These are phyloP conservation scores for Parazoanthus atlanticus DNA, from an alignment of 92 coral and sea anemone species.

Conservation along the genomic window DNA sequence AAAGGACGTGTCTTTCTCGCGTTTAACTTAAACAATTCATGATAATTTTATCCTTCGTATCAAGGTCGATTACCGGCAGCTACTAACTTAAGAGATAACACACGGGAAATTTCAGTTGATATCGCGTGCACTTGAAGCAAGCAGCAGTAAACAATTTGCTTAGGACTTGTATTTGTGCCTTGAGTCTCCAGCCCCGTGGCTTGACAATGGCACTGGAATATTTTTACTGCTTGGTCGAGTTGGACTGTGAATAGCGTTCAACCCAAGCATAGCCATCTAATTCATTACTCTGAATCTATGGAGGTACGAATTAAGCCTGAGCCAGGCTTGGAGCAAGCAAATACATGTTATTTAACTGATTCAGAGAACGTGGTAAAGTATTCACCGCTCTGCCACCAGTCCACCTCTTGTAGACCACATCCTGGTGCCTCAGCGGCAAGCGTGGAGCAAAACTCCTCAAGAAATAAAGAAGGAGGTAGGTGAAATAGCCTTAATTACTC, in stretches of 20 bases:
- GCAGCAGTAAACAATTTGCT: constrained; percentile 51
- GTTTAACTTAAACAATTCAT: neutral
- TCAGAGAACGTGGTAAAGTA: constrained; percentile 35
- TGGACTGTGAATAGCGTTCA: neutral
- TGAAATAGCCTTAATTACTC: neutral
- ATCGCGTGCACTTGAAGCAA: constrained; percentile 42
- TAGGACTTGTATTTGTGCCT: constrained; percentile 47
- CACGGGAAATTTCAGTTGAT: constrained; percentile 5
- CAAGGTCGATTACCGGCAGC: neutral
- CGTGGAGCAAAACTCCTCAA: neutral
- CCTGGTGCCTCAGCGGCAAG: constrained; percentile 1
- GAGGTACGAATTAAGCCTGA: constrained; percentile 29
- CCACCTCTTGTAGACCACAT: neutral
- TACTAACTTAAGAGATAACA: too few species aligned
- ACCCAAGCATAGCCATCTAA: neutral
- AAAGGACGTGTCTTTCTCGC: neutral
- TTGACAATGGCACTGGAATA: constrained; percentile 25
- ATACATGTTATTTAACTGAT: constrained; percentile 29
- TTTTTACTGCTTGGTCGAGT: constrained; percentile 39
- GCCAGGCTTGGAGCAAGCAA: neutral
- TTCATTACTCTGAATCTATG: neutral
- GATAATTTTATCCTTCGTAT: neutral
- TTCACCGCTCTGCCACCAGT: neutral
- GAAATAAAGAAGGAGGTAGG: constrained; percentile 19
- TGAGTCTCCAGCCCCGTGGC: constrained; percentile 35